Base-by-base conservation (phyloP, 2,797 vertebrate species). In the Crocodylus rhombifer region DNA sequence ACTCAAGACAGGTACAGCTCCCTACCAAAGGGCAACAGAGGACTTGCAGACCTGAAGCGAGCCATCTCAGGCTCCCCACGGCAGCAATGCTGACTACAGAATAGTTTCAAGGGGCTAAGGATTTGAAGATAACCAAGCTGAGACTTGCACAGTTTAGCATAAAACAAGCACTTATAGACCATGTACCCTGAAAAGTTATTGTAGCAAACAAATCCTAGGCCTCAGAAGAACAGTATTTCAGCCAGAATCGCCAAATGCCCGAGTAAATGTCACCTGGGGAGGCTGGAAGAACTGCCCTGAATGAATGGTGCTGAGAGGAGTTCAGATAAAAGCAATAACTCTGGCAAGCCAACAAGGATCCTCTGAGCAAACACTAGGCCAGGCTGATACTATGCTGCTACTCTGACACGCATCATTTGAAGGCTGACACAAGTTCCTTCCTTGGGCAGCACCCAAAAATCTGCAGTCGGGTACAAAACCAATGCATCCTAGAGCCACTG, bases 221-320 rank as follows among this genome's bases (percentile, higher is more conserved):
- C 36, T 36, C 71, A 55, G 23, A 55, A 16, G 10, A 10, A 28
- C 42, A 20, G 74, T 17, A 28, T 75, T 56, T 76, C 26, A 56
- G 74, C 28, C 55, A 57, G 74, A 75, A 76, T 76, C 55, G 21
- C 62, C 30, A 33, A 1, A 5, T 18, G 2, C 15, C 3, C 3
- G 21, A 33, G 76, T 36, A 61, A 67, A 57, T 1, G 57, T n/a
- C 1, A 36, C 23, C 77, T 1, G 0, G 58, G 3, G 21, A 28
- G 33, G 55, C 4, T 7, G 6, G 36, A 30, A 0, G 9, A 30
- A 7, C 15, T 8, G 42, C 4, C 58, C 81, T 26, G 5, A 77
- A 82, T 42, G 3, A 16, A 58, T 14, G 51, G 23, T 3, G 9
- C 25, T 3, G 56, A 18, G 12, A 4, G 1, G 18, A 17, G 5